These are phyloP conservation scores for Palythoa grandis DNA, from an alignment of 92 coral and sea anemone genomes.

Conservation along the genomic window DNA sequence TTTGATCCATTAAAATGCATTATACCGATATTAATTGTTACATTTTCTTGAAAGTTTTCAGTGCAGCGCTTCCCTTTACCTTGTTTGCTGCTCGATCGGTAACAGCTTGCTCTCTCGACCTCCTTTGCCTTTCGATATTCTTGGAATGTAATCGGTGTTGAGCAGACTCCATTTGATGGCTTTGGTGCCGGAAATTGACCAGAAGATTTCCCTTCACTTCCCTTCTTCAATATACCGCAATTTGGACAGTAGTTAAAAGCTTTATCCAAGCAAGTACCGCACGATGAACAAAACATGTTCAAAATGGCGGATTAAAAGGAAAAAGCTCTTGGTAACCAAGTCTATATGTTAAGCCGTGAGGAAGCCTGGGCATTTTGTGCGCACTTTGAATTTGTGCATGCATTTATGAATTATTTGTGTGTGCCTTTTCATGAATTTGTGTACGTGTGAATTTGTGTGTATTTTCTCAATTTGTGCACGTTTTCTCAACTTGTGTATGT, in stretches of 20 bases:
- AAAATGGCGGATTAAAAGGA: background rate
- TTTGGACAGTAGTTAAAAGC: background rate
- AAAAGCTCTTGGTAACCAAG: background rate
- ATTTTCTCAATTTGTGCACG: background rate
- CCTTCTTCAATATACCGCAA: slow-evolving; percentile 2
- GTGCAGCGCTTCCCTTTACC: slow-evolving; percentile 50
- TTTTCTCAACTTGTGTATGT: background rate
- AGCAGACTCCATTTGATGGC: slow-evolving; percentile 24
- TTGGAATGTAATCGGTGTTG: slow-evolving; percentile 22
- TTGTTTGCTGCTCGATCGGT: slow-evolving; percentile 33
- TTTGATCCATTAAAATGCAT: slow-evolving; percentile 40
- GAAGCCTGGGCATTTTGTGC: background rate
- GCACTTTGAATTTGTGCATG: background rate
- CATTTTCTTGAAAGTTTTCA: slow-evolving; percentile 42
- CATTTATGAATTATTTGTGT: too few species aligned
- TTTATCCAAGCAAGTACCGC: background rate
- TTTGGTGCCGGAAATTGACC: slow-evolving; percentile 9
- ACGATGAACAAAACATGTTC: background rate
- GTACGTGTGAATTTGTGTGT: background rate
- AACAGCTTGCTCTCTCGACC: slow-evolving; percentile 45
- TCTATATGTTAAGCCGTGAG: background rate
- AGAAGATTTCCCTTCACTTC: slow-evolving; percentile 16
- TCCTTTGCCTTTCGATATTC: slow-evolving; percentile 45
- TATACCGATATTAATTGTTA: slow-evolving; percentile 41
- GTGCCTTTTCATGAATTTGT: background rate